Evolutionary conservation across 2,888 invertebrate genomes (phyloP).

Genomic region (Himalopsyche tibetana): DNA sequence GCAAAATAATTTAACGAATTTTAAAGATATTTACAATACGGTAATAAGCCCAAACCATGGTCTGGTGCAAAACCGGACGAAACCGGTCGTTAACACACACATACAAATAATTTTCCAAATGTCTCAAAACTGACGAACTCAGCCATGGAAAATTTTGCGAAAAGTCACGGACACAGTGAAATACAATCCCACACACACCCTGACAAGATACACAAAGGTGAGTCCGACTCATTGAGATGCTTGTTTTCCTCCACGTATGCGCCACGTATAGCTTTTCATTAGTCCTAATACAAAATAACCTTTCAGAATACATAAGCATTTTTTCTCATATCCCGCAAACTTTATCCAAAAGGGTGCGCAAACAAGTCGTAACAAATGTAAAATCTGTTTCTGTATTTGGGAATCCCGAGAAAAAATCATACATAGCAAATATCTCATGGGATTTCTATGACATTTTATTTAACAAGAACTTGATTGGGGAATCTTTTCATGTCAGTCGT

Average conservation of each 20-base stretch:
- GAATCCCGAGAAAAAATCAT: too few species aligned
- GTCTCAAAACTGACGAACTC: background rate
- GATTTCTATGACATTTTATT: too few species aligned
- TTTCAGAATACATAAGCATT: slow-evolving; percentile 33
- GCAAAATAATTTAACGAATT: too few species aligned
- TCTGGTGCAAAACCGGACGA: too few species aligned
- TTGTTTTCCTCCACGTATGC: slow-evolving; percentile 10
- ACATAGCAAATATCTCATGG: too few species aligned
- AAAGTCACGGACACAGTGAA: background rate
- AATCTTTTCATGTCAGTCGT: too few species aligned
- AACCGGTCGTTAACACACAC: too few species aligned
- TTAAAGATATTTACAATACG: too few species aligned
- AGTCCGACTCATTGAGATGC: slow-evolving; percentile 15
- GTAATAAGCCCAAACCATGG: too few species aligned
- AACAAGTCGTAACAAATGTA: background rate
- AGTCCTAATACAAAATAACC: slow-evolving; percentile 21
- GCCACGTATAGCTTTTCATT: slow-evolving; percentile 2
- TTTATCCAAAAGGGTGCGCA: background rate
- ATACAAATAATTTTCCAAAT: too few species aligned
- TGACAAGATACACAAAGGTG: background rate
- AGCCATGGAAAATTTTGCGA: background rate
- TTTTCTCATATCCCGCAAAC: slow-evolving; percentile 22
- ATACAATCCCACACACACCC: background rate
- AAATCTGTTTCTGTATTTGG: too few species aligned
- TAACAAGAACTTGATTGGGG: too few species aligned